These are phyloP conservation scores for Spilogale gracilis DNA, from an alignment of 2,113 vertebrate species.

Conservation along the genomic window DNA sequence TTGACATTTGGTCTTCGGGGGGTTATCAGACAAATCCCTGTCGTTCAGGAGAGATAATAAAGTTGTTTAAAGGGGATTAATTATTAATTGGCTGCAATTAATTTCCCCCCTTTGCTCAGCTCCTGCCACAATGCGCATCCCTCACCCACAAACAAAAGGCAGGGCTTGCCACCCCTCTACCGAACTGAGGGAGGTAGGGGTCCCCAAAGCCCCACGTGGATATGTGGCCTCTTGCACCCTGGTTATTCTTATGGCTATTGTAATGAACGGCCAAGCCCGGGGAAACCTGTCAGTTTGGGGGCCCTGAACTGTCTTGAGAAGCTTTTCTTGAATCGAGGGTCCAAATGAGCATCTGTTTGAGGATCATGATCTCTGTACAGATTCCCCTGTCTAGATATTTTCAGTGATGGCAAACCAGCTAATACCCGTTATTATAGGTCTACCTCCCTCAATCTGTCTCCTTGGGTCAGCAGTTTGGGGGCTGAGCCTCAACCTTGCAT, in stretches of 20 bases:
- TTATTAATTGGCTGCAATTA: conserved; percentile 95
- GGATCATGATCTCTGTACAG: background rate
- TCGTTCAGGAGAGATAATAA: conserved; percentile 88
- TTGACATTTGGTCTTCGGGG: conserved; percentile 93
- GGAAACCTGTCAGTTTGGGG: background rate
- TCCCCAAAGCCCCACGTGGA: background rate
- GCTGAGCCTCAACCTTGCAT: background rate
- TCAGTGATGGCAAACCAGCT: background rate
- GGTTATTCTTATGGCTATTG: background rate
- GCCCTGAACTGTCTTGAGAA: background rate
- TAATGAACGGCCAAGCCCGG: background rate
- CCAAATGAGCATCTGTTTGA: background rate
- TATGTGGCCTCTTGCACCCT: background rate
- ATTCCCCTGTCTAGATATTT: background rate
- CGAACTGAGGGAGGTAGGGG: background rate
- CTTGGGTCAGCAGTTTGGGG: background rate
- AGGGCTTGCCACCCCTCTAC: background rate
- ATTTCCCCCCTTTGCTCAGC: conserved; percentile 87
- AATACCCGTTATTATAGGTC: background rate
- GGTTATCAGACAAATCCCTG: conserved; percentile 92
- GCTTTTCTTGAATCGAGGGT: background rate
- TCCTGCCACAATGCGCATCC: conserved; percentile 81
- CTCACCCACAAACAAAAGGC: conserved; percentile 86
- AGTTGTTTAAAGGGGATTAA: conserved; percentile 92
- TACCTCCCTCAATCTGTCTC: background rate